These are phyloP conservation scores for Streptopelia turtur DNA, from an alignment of 2,797 vertebrate genomes.

Conservation along the genomic window DNA sequence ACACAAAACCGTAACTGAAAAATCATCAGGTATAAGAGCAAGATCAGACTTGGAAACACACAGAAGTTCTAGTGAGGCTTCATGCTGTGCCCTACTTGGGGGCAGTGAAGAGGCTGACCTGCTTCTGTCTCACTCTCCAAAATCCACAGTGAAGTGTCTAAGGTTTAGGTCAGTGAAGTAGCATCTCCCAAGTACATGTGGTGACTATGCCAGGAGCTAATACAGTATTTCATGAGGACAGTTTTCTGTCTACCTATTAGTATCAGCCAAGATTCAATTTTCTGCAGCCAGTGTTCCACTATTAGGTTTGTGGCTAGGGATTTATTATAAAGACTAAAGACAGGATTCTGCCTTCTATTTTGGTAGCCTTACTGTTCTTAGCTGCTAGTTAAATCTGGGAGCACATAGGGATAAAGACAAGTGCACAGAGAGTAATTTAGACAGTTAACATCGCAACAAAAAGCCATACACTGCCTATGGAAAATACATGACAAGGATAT, in stretches of 20 bases:
- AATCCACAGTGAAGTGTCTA: not conserved
- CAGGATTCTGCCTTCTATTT: slow-evolving; percentile 53
- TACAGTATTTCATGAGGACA: not conserved
- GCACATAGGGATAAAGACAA: not conserved
- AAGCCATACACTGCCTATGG: not conserved
- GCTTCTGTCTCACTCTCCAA: not conserved
- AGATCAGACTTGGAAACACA: not conserved
- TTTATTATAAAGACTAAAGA: slow-evolving; percentile 42
- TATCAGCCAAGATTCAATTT: slow-evolving; percentile 6
- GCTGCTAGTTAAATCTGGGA: slow-evolving; percentile 61
- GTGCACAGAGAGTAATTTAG: slow-evolving; percentile 11
- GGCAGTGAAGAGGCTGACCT: not conserved
- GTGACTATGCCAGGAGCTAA: not conserved
- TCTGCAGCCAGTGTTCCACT: slow-evolving; percentile 1
- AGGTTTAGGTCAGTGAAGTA: not conserved
- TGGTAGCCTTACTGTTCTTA: slow-evolving; percentile 19
- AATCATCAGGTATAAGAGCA: not conserved
- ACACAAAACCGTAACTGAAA: not conserved
- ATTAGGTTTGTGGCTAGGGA: slow-evolving; percentile 16
- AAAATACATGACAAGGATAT: slow-evolving; percentile 2
- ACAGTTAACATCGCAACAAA: not conserved
- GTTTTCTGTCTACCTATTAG: slow-evolving; percentile 19
- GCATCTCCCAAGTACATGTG: not conserved
- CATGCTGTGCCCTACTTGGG: not conserved
- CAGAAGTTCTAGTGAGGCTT: not conserved